phyloP scores from a whole-genome alignment of 2,113 vertebrate genomes.

The Helogale parvula region DNA sequence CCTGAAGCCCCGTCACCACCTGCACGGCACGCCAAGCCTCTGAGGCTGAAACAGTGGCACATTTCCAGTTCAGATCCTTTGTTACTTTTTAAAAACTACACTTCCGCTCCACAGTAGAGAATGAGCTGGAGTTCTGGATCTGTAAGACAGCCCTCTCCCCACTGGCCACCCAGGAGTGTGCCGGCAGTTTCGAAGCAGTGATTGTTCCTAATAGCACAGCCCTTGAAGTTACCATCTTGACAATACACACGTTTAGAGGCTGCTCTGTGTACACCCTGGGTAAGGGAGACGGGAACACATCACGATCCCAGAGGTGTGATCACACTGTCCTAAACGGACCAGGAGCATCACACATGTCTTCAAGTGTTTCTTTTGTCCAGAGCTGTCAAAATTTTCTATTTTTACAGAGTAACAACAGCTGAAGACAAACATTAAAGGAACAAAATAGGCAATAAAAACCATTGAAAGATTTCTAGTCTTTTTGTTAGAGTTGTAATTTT shows the following conservation, averaged over 20 bases:
- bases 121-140: neutral
- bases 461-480: neutral
- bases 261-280: neutral
- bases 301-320: neutral
- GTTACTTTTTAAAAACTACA: neutral
- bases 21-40: neutral
- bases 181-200: neutral
- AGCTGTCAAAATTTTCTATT: neutral
- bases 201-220: neutral
- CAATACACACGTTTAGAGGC: rapidly evolving
- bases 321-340: neutral
- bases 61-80: neutral
- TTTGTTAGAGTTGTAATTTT: constrained; percentile 34
- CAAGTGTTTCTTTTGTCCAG: neutral
- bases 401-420: constrained; percentile 10
- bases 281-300: neutral
- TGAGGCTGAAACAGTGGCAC: neutral
- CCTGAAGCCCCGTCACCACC: neutral
- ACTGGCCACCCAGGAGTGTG: neutral
- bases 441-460: constrained; percentile 33
- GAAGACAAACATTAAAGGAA: constrained; percentile 23
- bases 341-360: neutral
- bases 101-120: neutral
- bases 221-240: neutral
- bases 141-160: neutral